Evolutionary conservation across 1,140 invertebrate genomes (phyloP), one percentile per base, ranked within the genome.

Genomic region (Whitmania pigra): DNA sequence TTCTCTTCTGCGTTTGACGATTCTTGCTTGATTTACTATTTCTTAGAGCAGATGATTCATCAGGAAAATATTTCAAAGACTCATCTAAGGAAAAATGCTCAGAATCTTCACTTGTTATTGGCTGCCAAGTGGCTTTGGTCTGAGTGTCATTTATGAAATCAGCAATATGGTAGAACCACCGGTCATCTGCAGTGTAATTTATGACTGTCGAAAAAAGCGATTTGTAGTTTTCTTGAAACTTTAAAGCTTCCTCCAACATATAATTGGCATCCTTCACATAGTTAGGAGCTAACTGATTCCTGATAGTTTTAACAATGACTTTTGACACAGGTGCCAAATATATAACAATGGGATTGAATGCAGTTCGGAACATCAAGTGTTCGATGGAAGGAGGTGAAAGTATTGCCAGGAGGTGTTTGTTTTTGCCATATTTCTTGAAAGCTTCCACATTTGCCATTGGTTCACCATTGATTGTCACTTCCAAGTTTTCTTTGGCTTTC

Each of bases 1-100:
- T 75, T 27, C 49, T 77, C 36, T 75, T 75, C 53, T 70, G 76
- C 75, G 31, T n/a, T 18, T 71, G 36, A 53, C 20, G 22, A 13
- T 53, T n/a, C 20, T 25, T 20, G 17, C 18, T 60, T 18, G 20
- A 15, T 63, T 63, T 60, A n/a, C 9, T 27, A 20, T 22, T 60
- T 40, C 71, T 27, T 20, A 36, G 25, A 29, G 5, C 17, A 63
- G 11, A 7, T 63, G 57, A 25, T 63, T 31, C 57, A 43, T 71
- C 40, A 27, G 71, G 40, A 55, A 29, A 54, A 27, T 70, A 27
- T n/a, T 53, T n/a, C 18, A 18, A 27, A 11, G 29, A n/a, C 15
- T 27, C 9, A 22, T 74, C 73, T 15, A 25, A 22, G 22, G n/a
- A 20, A 25, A 53, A 25, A 5, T 63, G 27, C 0, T 25, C 63